Base-by-base conservation (phyloP, 1,140 invertebrate species). In the Eumeta japonica region DNA sequence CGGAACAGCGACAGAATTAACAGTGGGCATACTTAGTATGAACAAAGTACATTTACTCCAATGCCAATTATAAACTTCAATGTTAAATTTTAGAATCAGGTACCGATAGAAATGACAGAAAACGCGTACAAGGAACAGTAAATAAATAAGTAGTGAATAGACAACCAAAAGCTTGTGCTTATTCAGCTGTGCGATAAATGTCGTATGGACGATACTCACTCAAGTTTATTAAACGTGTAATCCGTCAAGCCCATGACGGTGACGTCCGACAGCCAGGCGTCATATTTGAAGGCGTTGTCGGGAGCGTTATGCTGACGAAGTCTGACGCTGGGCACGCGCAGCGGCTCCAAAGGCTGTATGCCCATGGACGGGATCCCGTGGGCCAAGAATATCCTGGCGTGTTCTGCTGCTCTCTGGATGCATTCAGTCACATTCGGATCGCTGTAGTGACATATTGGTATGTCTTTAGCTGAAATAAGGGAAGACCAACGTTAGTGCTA, bases 341-440 rank as follows among this genome's bases (percentile, higher is more conserved):
- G 32, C 1, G 70, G 70, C 17, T 74, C 67, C 27, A 74, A 37
- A 0, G 67, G 55, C 37, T 71, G 70, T 16, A 74, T 62, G 17
- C 55, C 55, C 9, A 72, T 51, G 0, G 58, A 50, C 0, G 65
- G 62, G 12, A 66, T 61, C 13, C 70, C 70, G 28, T 58, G 54
- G 0, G 65, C 67, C 2, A 74, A 50, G 1, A 70, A 44, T 0
- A 48, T 29, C 9, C 52, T 43, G 0, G 63, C 64, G 24, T 64
- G 52, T 36, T 80, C 75, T 0, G 80, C 77, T 17, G 80, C 75
- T 1, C 62, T 52, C 10, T 58, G 75, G 17, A 84, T 62, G 49
- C 84, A 86, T 3, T 74, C 55, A 2, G 79, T 72, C n/a, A 83
- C 50, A 16, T 80, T 58, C 0, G 83, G 81, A 33, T 83, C 79